Base-by-base conservation (phyloP, 2,113 vertebrate species). In the Sarotherodon lohbergeri region DNA sequence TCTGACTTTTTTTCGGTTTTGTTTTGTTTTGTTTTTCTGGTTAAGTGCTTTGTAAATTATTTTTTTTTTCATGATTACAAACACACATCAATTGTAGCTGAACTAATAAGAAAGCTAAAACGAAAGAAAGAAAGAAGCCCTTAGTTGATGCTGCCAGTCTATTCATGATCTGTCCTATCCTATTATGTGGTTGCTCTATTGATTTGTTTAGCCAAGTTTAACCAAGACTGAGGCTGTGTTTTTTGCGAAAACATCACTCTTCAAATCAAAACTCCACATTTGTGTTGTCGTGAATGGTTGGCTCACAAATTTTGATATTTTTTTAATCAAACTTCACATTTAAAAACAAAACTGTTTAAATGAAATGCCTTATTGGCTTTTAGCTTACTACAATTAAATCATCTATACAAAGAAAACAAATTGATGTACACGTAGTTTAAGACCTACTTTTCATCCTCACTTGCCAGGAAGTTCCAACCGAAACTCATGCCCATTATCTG, bases 401-500 rank as follows among this genome's bases (percentile, higher is more conserved):
- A 13, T 0, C 6, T 52, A 4, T 76, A 7, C 9, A 48, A 76
- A 29, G 41, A 48, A 76, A 48, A 27, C 61, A 81, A 59, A 88
- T 85, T 19, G 19, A 19, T 84, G 11, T 39, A 57, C 43, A 36
- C 9, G 6, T 19, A 61, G 32, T 82, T 88, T 68, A 81, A 73
- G 66, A 80, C 41, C 86, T 93, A 88, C 36, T 82, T 91, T 12
- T 92, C 80, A 90, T 79, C 78, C 48, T 24, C 8, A 63, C 80
- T 86, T 86, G 52, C 66, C 3, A 39, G 79, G 59, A 88, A 88
- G 79, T 88, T 88, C 55, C 78, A 90, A 56, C 32, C 43, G 39
- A 88, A 83, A 88, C 82, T 90, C 81, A 78, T 84, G 92, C 86
- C 92, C 91, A 94, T 94, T 94, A 95, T 91, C 86, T 85, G 91